Percentiles rank a stretch among this genome's conserved stretches.
These are phyloP conservation scores for Miichthys miiuy DNA, from an alignment of 2,797 vertebrate species.

Conservation along the genomic window DNA sequence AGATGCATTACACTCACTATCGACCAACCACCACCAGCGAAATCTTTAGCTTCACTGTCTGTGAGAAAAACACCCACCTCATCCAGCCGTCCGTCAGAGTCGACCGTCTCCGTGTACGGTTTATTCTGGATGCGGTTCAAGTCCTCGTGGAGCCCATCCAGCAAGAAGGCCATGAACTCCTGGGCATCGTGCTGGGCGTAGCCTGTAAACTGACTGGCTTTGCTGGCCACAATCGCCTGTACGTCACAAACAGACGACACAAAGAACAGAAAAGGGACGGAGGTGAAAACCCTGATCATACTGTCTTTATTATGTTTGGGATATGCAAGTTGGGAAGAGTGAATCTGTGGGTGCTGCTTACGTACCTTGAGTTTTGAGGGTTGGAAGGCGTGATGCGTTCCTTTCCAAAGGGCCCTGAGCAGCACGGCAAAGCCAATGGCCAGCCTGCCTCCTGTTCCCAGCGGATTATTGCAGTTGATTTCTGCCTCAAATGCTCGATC, in stretches of 20 bases:
- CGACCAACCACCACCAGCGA: too few species aligned
- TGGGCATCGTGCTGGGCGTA: constrained; percentile 98
- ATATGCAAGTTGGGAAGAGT: background rate
- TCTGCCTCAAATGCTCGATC: constrained; percentile 96
- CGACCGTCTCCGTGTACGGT: constrained; percentile 96
- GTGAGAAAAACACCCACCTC: constrained; percentile 81
- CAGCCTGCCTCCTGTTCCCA: constrained; percentile 95
- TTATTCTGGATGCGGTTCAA: constrained; percentile 99
- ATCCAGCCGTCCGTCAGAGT: constrained; percentile 93
- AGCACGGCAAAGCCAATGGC: constrained; percentile 97
- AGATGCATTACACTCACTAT: background rate
- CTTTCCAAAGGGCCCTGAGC: constrained; percentile 96
- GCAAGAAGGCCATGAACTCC: constrained; percentile 98
- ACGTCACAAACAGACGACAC: background rate
- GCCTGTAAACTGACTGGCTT: constrained; percentile 98
- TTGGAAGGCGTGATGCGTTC: constrained; percentile 97
- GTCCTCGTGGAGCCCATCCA: constrained; percentile 97
- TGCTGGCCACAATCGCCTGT: constrained; percentile 97
- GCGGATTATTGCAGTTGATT: constrained; percentile 96
- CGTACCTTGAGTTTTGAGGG: constrained; percentile 97
- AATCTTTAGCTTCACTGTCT: too few species aligned
- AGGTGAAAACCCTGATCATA: background rate
- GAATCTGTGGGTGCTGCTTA: background rate
- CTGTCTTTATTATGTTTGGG: background rate
- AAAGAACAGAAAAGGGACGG: background rate